Base-by-base conservation (phyloP, 2,888 invertebrate genomes). In the Drosophila borborema region DNA sequence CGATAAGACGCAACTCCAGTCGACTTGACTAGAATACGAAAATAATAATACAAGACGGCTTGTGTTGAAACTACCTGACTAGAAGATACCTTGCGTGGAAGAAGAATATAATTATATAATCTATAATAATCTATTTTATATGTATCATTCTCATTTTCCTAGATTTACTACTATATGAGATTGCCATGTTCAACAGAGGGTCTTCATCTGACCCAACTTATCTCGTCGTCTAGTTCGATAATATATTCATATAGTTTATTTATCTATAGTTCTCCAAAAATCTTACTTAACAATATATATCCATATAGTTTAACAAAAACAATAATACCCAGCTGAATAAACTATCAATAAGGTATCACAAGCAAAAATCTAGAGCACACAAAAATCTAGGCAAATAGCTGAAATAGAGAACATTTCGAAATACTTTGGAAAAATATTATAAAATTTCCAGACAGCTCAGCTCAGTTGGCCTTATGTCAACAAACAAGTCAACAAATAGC, bases 1-100 rank as follows among this genome's bases (percentile, higher is more conserved):
- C 89, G 89, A 84, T 84, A 86, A 81, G 77, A 58, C 12, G 28
- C 38, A n/a, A 49, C 48, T 53, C 49, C 40, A 43, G 18, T 8
- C 12, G 14, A 38, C 16, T 16, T 23, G 23, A 23, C 9, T 38
- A 23, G 31, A 16, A 54, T 34, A 53, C 38, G 16, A 7, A 69
- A 60, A 45, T n/a, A 65, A 46, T 16, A 68, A 67, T 31, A 48
- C n/a, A 28, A 31, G n/a, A 49, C 10, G 31, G n/a, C 7, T 18
- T 6, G 2, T 6, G 12, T 3, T 6, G 10, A 10, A 2, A 41
- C 1, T 34, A 12, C 3, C 34, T 20, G 51, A 51, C 34, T 20
- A 20, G 14, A 3, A 51, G 36, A 36, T 51, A 51, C 20, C 18
- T 18, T 34, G 34, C 7, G 18, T 18, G 8, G 16, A 18, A 34